phyloP scores from a whole-genome alignment of 2,113 vertebrate species.

The Clupea harengus region DNA sequence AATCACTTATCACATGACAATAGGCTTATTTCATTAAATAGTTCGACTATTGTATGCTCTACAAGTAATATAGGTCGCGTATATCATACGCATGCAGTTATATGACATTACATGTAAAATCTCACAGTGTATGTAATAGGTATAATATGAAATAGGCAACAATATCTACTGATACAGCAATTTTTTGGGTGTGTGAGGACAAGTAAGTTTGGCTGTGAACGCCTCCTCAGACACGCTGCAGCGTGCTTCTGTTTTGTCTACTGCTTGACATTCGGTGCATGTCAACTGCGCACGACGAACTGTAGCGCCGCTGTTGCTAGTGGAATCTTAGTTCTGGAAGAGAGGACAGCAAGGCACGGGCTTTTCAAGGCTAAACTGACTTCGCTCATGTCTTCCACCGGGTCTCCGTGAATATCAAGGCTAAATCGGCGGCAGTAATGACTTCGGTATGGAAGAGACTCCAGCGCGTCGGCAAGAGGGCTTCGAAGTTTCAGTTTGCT shows the following conservation, averaged over 20 bases:
- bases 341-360: constrained; percentile 17
- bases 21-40: not conserved
- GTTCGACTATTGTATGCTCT: too few relatives aligned
- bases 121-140: too few relatives aligned
- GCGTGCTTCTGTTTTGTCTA: constrained; percentile 51
- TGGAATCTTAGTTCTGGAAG: not conserved
- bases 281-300: not conserved
- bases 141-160: too few relatives aligned
- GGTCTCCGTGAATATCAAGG: not conserved
- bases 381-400: constrained; percentile 11
- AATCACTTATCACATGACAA: not conserved
- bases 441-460: constrained; percentile 91
- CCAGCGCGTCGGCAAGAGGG: constrained; percentile 84
- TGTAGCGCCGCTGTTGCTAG: constrained; percentile 7
- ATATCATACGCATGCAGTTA: too few relatives aligned
- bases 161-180: too few relatives aligned
- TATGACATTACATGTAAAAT: too few relatives aligned
- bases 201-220: not conserved
- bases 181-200: too few relatives aligned
- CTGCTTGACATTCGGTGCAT: constrained; percentile 40
- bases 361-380: not conserved
- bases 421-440: constrained; percentile 62
- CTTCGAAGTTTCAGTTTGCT: constrained; percentile 84
- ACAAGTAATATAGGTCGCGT: too few relatives aligned
- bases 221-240: not conserved